Conservation (phyloP, 1,140 invertebrate species). For the Phortica variegata region DNA sequence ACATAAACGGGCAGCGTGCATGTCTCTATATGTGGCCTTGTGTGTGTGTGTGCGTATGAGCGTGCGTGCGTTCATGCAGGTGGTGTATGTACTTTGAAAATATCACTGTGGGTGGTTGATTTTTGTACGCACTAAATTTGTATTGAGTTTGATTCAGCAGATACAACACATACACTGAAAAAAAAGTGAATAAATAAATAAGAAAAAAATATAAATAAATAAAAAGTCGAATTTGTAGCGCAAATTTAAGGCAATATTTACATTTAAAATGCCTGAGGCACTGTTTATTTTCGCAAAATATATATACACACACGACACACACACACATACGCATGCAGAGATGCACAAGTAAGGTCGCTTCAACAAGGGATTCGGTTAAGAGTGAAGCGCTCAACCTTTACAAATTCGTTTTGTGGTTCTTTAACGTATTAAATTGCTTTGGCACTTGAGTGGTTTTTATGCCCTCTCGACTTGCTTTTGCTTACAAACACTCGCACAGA, state of each 20-base stretch:
- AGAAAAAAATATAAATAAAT: too few species aligned
- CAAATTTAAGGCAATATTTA: constrained; percentile 5
- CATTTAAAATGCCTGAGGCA: constrained; percentile 24
- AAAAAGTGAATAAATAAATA: too few species aligned
- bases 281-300: constrained; percentile 52
- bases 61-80: too few species aligned
- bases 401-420: constrained; percentile 39
- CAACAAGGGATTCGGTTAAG: constrained; percentile 16
- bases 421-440: constrained; percentile 51
- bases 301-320: constrained; percentile 15
- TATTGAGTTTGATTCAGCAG: too few species aligned
- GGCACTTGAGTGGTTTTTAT: constrained; percentile 51
- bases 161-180: too few species aligned
- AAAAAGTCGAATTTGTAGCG: constrained; percentile 1
- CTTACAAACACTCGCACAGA: background rate
- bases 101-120: too few species aligned
- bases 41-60: too few species aligned
- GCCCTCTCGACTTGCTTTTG: constrained; percentile 2
- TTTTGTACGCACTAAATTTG: too few species aligned
- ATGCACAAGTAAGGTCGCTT: constrained; percentile 6
- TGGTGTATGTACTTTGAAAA: too few species aligned
- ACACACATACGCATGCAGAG: background rate
- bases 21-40: too few species aligned
- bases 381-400: constrained; percentile 15
- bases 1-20: too few species aligned